Base-by-base conservation (phyloP, 2,113 vertebrate genomes). In the Mus pahari region DNA sequence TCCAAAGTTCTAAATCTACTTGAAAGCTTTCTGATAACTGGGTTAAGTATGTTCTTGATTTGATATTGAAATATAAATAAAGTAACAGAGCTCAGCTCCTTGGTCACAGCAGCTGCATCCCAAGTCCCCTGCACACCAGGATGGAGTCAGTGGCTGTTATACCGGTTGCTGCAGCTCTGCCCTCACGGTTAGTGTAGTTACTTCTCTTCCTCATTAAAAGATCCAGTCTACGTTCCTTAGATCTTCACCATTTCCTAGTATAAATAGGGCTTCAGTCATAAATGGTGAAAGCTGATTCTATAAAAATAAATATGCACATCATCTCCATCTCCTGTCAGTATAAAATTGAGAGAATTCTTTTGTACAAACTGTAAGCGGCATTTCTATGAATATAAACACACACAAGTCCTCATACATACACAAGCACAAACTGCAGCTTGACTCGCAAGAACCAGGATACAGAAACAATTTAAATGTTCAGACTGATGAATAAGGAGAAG, bases 61-160 rank as follows among this genome's bases (percentile, higher is more conserved):
- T 96, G 91, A 87, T 74, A 60, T 12, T 84, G 58, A 92, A 96
- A 81, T 45, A 78, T 82, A 92, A 89, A 91, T 58, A 3, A 74
- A 73, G 10, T 50, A 39, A 58, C 48, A 48, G 74, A 92, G 73
- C 60, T 86, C 36, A 42, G 28, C 50, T 66, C 68, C 58, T 86
- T 22, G 36, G 66, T 91, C 58, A 53, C 13, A 53, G 28, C 9
- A 22, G 39, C 64, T 36, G 60, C 39, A 79, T 50, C 42, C 88
- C 68, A 84, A 86, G 42, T 64, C 12, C 26, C 75, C n/a, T 0
- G 58, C 48, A 31, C 48, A 9, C 42, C 7, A 28, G 19, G 60
- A 24, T 7, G 7, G 33, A 84, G 33, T 48, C 5, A 6, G 10
- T 14, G 9, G 53, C 14, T 58, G 20, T 77, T 50, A 48, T 0